Conservation (phyloP, 2,113 vertebrate species). For the Cyrtonyx montezumae region DNA sequence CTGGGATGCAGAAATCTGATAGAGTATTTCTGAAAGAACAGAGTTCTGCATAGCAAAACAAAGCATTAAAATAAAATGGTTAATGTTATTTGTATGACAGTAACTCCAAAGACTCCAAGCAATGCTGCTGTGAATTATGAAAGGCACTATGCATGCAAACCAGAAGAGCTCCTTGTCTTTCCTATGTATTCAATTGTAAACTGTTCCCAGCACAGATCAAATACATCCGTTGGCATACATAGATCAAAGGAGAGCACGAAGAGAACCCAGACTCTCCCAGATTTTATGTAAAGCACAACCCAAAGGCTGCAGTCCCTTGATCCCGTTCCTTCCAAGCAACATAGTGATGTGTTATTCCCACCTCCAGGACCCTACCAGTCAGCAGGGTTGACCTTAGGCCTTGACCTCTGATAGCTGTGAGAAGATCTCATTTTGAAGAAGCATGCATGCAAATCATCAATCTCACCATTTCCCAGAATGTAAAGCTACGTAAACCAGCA, state of each 20-base stretch:
- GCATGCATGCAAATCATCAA: background rate
- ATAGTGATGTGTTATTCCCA: fast-evolving
- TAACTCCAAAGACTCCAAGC: background rate
- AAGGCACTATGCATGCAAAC: fast-evolving
- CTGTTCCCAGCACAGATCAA: background rate
- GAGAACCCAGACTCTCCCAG: background rate
- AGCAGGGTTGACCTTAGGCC: background rate
- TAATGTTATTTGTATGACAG: background rate
- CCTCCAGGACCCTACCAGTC: fast-evolving
- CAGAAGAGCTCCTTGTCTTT: background rate
- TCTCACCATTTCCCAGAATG: background rate
- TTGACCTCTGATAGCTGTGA: background rate
- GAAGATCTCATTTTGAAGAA: background rate
- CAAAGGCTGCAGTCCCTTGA: fast-evolving
- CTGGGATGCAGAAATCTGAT: background rate
- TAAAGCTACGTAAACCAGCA: background rate
- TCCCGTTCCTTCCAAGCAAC: background rate
- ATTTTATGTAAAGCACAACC: background rate
- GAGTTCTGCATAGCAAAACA: background rate
- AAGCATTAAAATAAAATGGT: background rate
- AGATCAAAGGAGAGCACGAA: background rate
- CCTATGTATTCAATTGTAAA: fast-evolving
- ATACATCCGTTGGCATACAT: fast-evolving
- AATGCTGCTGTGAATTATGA: fast-evolving
- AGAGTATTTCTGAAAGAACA: fast-evolving